phyloP scores from a whole-genome alignment of 2,888 invertebrate species.

The Spicauda simplicius region DNA sequence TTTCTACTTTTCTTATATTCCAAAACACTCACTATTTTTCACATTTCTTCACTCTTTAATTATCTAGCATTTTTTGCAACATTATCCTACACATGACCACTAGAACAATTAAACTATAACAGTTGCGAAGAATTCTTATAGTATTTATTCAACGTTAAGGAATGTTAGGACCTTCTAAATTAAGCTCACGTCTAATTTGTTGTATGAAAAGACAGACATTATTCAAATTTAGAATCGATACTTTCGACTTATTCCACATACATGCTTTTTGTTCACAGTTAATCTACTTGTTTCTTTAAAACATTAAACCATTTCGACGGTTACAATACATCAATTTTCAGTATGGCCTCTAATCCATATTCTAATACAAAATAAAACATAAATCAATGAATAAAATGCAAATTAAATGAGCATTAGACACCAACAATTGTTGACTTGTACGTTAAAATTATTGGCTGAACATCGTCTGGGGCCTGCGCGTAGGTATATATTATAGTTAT shows the following conservation, averaged over 20 bases:
- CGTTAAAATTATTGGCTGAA: conserved; percentile 50
- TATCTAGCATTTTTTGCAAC: too few species aligned
- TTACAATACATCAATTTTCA: neutral
- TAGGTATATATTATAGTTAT: neutral
- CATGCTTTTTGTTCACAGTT: neutral
- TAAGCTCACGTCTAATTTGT: neutral
- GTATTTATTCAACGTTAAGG: neutral
- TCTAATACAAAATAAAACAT: too few species aligned
- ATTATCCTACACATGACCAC: neutral
- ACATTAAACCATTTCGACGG: too few species aligned
- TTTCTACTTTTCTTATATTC: too few species aligned
- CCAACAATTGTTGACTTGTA: conserved; percentile 19
- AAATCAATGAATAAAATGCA: neutral
- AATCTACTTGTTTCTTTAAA: too few species aligned
- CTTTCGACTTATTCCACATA: neutral
- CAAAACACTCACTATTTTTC: too few species aligned
- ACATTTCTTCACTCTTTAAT: too few species aligned
- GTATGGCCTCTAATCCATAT: neutral
- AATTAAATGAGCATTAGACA: conserved; percentile 4
- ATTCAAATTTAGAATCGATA: neutral
- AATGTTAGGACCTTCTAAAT: neutral
- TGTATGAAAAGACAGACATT: neutral
- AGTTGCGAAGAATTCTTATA: neutral
- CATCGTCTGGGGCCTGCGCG: conserved; percentile 47
- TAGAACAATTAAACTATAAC: neutral